Evolutionary conservation across 2,797 vertebrate genomes (phyloP), one percentile per base, ranked within the genome.

Genomic region (Euthynnus affinis): DNA sequence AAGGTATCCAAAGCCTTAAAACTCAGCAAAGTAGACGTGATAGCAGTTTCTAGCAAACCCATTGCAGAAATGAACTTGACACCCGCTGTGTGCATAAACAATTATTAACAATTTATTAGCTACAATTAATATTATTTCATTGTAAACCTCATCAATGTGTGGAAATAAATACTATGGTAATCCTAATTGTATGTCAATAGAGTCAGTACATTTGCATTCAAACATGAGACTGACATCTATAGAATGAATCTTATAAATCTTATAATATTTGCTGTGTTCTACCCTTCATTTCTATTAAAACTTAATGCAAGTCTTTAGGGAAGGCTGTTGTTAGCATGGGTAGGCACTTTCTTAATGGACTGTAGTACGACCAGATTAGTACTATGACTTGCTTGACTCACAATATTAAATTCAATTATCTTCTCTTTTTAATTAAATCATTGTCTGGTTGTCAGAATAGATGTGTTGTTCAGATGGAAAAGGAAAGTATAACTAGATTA

Each of bases 291-390:
- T 83, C 77, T 61, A 66, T 83, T 77, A 62, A 78, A 83, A 61
- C 18, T 27, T 71, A 68, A 15, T 66, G 51, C 70, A 71, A 51
- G 82, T 87, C 88, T 85, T 81, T 3, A 32, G 89, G 88, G 86
- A 87, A 62, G 57, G 44, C 58, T 58, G 79, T 71, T 61, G 72
- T 81, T 86, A 80, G 82, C 80, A 90, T 84, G 89, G 88, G 74
- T 88, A 82, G 83, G 70, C 86, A 87, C 89, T 91, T 90, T 76
- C 82, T 90, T 94, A 93, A 94, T 94, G 88, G 88, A 88, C 78
- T 90, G 91, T 82, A 88, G 88, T 88, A 87, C 77, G 86, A 93
- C 73, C 87, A 84, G 88, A 93, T 95, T 93, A 93, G 90, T 89
- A 87, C 86, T 91, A 88, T 93, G 92, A 90, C 88, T 90, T 87